phyloP scores from a whole-genome alignment of 1,140 invertebrate genomes.

The Drosophila takahashii region DNA sequence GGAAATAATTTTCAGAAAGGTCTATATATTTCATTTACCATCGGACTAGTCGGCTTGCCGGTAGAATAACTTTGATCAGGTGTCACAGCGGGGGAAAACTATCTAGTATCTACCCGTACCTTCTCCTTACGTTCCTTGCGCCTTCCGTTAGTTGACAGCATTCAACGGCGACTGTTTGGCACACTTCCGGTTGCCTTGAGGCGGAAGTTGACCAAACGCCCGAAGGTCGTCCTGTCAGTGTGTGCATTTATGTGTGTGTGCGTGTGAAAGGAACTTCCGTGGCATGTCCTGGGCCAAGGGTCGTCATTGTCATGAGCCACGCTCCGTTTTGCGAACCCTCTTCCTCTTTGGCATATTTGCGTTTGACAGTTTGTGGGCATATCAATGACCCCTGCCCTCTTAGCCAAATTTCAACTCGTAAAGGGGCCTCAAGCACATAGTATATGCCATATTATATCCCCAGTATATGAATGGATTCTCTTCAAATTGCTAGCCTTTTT shows the following conservation, averaged over 20 bases:
- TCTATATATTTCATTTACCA: too few relatives aligned
- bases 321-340: constrained; percentile 14
- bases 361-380: constrained; percentile 68
- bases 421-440: constrained; percentile 41
- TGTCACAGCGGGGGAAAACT: constrained; percentile 21
- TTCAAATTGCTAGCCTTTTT: constrained; percentile 27
- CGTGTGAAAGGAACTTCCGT: constrained; percentile 65
- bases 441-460: constrained; percentile 21
- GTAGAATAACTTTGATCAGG: constrained; percentile 32
- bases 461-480: constrained; percentile 1
- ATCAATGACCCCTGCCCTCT: constrained; percentile 56
- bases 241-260: constrained; percentile 16
- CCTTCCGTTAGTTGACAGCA: constrained; percentile 30
- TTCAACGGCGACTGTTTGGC: constrained; percentile 62
- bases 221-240: constrained; percentile 22
- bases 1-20: too few relatives aligned
- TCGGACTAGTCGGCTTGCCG: background rate
- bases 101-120: background rate
- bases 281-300: constrained; percentile 51
- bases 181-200: constrained; percentile 54
- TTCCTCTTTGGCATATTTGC: constrained; percentile 54
- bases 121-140: background rate
- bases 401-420: constrained; percentile 32
- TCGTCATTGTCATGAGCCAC: constrained; percentile 67
- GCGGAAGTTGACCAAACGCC: constrained; percentile 69